Evolutionary conservation across 2,113 vertebrate genomes (phyloP), one percentile per base, ranked within the genome.

Genomic region (Bostrychus sinensis): DNA sequence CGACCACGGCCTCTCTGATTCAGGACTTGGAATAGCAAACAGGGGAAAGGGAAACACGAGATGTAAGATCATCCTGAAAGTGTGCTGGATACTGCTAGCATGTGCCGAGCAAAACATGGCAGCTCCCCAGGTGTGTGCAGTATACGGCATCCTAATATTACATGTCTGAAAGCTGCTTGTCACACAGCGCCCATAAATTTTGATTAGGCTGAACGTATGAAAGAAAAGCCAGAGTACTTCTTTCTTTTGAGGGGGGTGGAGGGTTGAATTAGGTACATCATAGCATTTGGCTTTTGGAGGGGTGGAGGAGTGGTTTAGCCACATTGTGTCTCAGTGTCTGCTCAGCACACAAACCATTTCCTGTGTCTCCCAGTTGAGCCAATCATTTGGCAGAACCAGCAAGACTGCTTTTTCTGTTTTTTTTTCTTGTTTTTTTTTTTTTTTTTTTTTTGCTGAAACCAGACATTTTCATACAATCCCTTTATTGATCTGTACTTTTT

Each of bases 271-370:
- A 63, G 51, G 51, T 70, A 74, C 86, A 68, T 81, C 69, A 71
- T 41, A 80, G 75, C n/a, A 3, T 28, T 51, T 48, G 45, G 45
- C 34, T 72, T 70, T 64, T 42, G 46, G 88, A 78, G 70, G 88
- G 82, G 72, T 76, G 77, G 85, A 81, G 72, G 78, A 88, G 90
- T 41, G 89, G 90, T 91, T 88, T 84, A 7, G 81, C 83, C 85
- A 53, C 84, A 88, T 62, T 83, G 83, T 86, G 88, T 72, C 87
- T 75, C 74, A 41, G 81, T 82, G 88, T 89, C 86, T 90, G 85
- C 80, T 80, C 75, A 59, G 70, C 83, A 72, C 73, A 76, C 56
- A 83, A 87, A 88, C 86, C 82, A 82, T 86, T 92, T 91, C 89
- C 90, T 88, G 86, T 82, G 77, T 86, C 77, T 87, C 57, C 68